Base-by-base conservation (phyloP, 2,113 vertebrate genomes). In the Varanus salvator region DNA sequence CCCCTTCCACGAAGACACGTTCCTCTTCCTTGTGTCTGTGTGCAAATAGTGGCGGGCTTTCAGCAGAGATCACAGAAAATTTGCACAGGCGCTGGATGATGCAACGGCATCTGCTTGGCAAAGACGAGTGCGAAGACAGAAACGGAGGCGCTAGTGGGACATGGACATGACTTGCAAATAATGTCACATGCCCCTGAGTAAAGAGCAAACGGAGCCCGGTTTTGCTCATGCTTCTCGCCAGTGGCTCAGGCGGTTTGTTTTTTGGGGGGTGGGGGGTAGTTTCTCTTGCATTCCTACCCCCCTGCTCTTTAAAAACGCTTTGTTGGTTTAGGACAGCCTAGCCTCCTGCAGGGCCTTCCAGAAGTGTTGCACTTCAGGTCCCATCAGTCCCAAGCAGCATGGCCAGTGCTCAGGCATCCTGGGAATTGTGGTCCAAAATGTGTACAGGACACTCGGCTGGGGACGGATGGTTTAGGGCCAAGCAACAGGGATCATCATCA, bases 121-220 rank as follows among this genome's bases (percentile, higher is more conserved):
- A 27, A 64, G 60, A 64, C 19, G 60, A 64, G 60, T 19, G 60
- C 3, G 60, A 60, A 15, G 68, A 4, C 54, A 3, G 81, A 54
- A 54, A 54, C 54, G 11, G 54, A 90, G 80, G 17, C 52, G 34
- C 84, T 90, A 80, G 80, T 68, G n/a, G 72, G 34, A 83, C 48
- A 23, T 52, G 54, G 76, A 52, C 54, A 77, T 84, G 15, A 69
- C 91, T 92, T 91, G 68, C 89, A 87, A 21, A 8, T 31, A 64
- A 19, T 52, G 69, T 76, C 90, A 89, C 93, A 88, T 91, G 72
- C 38, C 15, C 15, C 9, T 93, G 89, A 93, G 80, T 91, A 90
- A 87, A 90, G 92, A 90, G 86, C 93, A 93, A 68, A 19, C 9
- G 71, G 27, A 89, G 86, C 82, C 92, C 85, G 64, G 38, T 84